Base-by-base conservation (phyloP, 2,797 vertebrate species). In the Coluber constrictor region DNA sequence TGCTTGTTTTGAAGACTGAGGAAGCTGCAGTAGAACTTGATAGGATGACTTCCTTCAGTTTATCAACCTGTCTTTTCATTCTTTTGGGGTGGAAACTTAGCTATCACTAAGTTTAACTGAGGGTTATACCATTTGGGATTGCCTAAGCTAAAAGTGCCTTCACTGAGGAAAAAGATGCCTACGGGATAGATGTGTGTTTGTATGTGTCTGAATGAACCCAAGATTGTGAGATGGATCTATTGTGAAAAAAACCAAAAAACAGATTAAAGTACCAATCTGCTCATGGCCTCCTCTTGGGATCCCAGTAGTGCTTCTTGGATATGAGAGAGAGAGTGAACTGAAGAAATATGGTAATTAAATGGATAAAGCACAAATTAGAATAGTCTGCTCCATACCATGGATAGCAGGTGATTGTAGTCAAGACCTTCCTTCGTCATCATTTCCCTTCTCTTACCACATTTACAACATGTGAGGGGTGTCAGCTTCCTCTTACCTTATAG, bases 1-100 rank as follows among this genome's bases (percentile, higher is more conserved):
- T 55, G 37, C 66, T 88, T 88, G 92, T 0, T 94, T 96, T 92
- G 93, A 91, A 63, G 89, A 94, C 94, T 93, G 70, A 4, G 0
- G 91, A 95, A 93, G 90, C 32, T 66, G 86, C 43, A 57, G 83
- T 57, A 32, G 86, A 88, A 86, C 32, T 57, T 79, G 61, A 63
- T 27, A 87, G 43, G 56, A 79, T 55, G 43, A 51, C 86, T 92
- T 90, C 57, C 51, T 90, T 66, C 56, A 10, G 13, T 90, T 92
- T 83, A n/a, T 55, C 54, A 79, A 32, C 88, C 93, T 95, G 88
- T 95, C 47, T 0, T 91, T 96, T 59, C 88, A 70, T 20, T 43
- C 56, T 56, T 94, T 4, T 66, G 89, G 90, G 18, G 91, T 23
- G 79, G 94, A 27, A 9, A 90, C 25, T 37, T 37, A 90, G 55